Base-by-base conservation (phyloP, 2,797 vertebrate genomes). In the Harpagifer antarcticus region DNA sequence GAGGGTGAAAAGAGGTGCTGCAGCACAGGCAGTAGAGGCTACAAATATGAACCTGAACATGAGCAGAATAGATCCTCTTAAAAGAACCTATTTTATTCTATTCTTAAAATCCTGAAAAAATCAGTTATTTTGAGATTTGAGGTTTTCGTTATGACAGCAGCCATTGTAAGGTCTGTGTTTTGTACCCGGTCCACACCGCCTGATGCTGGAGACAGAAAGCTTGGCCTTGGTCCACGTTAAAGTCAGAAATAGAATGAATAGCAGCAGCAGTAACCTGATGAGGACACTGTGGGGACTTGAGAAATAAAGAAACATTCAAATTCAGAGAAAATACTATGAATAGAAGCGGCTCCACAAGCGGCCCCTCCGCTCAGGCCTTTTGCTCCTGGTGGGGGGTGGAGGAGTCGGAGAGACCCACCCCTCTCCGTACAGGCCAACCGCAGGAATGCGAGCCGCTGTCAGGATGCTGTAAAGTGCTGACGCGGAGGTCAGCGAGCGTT, bases 381-480 rank as follows among this genome's bases (percentile, higher is more conserved):
- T 86, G 57, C 85, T 86, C 82, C 81, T 74, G 77, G 81, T 88
- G 74, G 84, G 83, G 86, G 84, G 80, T 67, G 75, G 43, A 54
- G 78, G 82, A 68, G 72, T 74, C 40, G 33, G 58, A 82, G 45
- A 74, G 75, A 54, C 64, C 33, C 54, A 37, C 14, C 55, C 31
- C 59, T 40, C 61, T 66, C 76, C 49, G 45, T 79, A 76, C 70
- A 50, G 81, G 76, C 86, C 73, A 77, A 87, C 92, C 91, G 17
- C 91, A 93, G 91, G 94, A 95, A 94, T 95, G 93, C 40, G 74
- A 89, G 88, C 89, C 74, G 84, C 88, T 85, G 89, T 91, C 88
- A 91, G 91, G 92, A 93, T 94, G 89, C 90, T 80, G 89, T 94
- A 93, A 95, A 94, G 89, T 93, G 91, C 92, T 94, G 93, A 94